phyloP scores from a whole-genome alignment of 2,797 vertebrate species.

The Hemibagrus guttatus region DNA sequence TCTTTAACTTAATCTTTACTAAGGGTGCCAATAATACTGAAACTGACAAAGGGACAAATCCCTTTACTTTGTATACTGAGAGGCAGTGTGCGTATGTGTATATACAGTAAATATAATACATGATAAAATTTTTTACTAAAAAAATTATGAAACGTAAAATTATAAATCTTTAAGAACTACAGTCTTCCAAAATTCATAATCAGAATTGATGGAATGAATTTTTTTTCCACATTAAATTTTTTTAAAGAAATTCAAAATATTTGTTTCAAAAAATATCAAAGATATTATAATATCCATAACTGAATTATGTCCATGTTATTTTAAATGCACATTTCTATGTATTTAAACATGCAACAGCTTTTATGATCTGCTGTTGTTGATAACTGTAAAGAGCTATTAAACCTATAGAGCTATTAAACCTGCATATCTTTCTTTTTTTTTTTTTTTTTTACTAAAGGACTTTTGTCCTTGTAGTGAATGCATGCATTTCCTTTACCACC shows the following conservation, averaged over 20 bases:
- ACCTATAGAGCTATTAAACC: constrained; percentile 42
- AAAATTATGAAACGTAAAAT: not conserved
- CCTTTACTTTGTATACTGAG: not conserved
- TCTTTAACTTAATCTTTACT: not conserved
- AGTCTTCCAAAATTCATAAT: not conserved
- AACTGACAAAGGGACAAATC: too few relatives aligned
- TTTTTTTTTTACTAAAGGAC: not conserved
- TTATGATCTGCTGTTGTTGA: not conserved
- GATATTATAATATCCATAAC: not conserved
- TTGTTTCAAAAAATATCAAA: not conserved
- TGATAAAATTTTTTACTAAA: not conserved
- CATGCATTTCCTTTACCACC: constrained; percentile 32
- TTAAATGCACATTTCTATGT: not conserved
- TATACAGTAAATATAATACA: constrained; percentile 9
- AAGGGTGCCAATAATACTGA: not conserved
- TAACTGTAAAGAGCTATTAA: too few relatives aligned
- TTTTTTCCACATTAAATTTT: not conserved
- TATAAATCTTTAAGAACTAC: not conserved
- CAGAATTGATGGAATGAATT: not conserved
- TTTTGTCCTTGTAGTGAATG: constrained; percentile 26
- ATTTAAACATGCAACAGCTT: not conserved
- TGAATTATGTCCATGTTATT: not conserved
- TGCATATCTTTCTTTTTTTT: not conserved
- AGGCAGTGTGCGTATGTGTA: not conserved
- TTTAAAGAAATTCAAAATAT: not conserved